phyloP scores from a whole-genome alignment of 2,888 invertebrate species.

The Euclidia mi region DNA sequence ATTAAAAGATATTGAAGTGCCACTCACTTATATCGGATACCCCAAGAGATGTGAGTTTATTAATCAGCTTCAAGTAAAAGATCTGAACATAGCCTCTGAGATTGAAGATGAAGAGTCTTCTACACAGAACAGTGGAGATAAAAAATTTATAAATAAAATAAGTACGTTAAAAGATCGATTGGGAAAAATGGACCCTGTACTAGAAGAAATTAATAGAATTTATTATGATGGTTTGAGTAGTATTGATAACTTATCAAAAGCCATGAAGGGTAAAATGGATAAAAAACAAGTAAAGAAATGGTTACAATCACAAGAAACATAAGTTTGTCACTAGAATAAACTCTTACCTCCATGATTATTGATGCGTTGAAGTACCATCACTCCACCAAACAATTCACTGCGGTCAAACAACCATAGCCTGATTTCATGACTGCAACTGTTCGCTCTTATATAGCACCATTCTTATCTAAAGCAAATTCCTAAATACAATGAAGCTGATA shows the following conservation, averaged over 20 bases:
- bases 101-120: neutral
- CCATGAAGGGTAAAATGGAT: slow-evolving; percentile 41
- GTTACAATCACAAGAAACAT: slow-evolving; percentile 35
- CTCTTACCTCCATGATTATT: too few relatives aligned
- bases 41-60: slow-evolving; percentile 4
- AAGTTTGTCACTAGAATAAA: too few relatives aligned
- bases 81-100: neutral
- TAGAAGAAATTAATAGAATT: slow-evolving; percentile 3
- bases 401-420: too few relatives aligned
- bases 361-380: too few relatives aligned
- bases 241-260: slow-evolving; percentile 26
- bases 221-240: slow-evolving; percentile 31
- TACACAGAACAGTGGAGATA: neutral
- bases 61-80: neutral
- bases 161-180: neutral
- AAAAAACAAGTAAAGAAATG: slow-evolving; percentile 41
- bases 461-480: too few relatives aligned
- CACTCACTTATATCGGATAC: slow-evolving; percentile 2
- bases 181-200: slow-evolving; percentile 1
- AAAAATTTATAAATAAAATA: neutral
- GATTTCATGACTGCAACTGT: too few relatives aligned
- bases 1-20: slow-evolving; percentile 2
- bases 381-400: too few relatives aligned
- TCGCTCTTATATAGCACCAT: too few relatives aligned
- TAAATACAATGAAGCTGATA: too few relatives aligned